Base-by-base conservation (phyloP, 2,888 invertebrate genomes). In the Parnassius apollo region DNA sequence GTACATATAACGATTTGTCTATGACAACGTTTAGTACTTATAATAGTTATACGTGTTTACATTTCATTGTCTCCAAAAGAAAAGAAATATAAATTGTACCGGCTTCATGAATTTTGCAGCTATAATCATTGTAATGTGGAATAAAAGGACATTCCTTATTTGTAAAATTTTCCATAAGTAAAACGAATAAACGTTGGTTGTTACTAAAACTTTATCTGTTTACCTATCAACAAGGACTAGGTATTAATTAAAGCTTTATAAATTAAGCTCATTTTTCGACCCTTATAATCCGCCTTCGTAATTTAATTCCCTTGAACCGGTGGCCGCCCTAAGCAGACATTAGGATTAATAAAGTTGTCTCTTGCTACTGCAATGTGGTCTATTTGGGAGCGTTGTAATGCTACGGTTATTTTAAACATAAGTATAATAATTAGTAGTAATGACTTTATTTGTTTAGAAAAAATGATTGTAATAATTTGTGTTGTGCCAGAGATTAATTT, bases 211-310 rank as follows among this genome's bases (percentile, higher is more conserved):
- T 59, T 52, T 45, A 52, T 59, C 51, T 42, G 18, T 50, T 53
- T 35, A 53, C 12, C 53, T 46, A 48, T 61, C 55, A 61, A 61
- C 61, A 55, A 55, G 44, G 50, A 13, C 49, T 35, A 22, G 50
- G 50, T 51, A 61, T 51, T 61, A 61, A 57, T 61, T 61, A 45
- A 50, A 61, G 25, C 61, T 61, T 61, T 56, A 57, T 61, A 56
- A 56, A 61, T 61, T 56, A 56, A 51, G 35, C 56, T 51, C 12
- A 63, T 55, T 59, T 59, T 63, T 63, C 54, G 50, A 58, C 63
- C 59, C 55, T 55, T 63, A 63, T 59, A 59, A 59, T 63, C 63
- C 63, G 13, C 55, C 59, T 59, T 55, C 42, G 49, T 63, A 59
- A 63, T 63, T 63, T 63, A 59, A 59, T 63, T 63, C 45, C 50